Evolutionary conservation across 2,113 vertebrate genomes (phyloP), one percentile per base, ranked within the genome.

Genomic region (Oplegnathus fasciatus): DNA sequence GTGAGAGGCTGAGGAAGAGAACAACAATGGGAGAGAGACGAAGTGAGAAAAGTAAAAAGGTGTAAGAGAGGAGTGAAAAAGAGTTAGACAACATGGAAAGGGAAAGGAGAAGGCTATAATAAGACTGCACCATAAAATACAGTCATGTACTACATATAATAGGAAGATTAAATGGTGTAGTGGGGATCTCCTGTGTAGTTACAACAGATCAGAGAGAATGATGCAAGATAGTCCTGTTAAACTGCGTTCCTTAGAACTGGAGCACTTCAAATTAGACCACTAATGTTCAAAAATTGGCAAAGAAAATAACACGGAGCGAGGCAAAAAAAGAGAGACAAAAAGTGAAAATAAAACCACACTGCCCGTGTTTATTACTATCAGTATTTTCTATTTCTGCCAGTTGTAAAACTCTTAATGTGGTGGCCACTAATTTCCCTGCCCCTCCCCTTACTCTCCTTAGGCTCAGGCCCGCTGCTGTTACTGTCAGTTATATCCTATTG

Each of bases 401-500:
- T 84, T 78, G 75, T 82, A 74, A 70, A 82, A 82, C 78, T 62
- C 80, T 50, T 82, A 65, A 86, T 77, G 70, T 55, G 62, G 52
- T 30, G 17, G 58, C 75, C 5, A 20, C 30, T 80, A 30, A 61
- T 82, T 80, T 60, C 55, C 44, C n/a, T 3, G 42, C 42, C 42
- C 42, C 42, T 11, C 42, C 10, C 42, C 42, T 11, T 42, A 7
- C 64, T 80, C 74, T 57, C 42, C 20, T 58, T 0, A 37, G 50
- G 70, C 58, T 82, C 64, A 77, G 78, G 61, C 40, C 76, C 62
- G 66, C 73, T 92, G 89, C 78, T 90, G 83, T 86, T 90, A 71
- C 85, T 93, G 86, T 86, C 91, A 91, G 73, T 94, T 92, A 91
- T 75, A 74, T 88, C 73, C 84, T 88, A 93, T 94, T 88, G 90